Conservation (phyloP, 2,888 invertebrate genomes). For the Papilio elwesi region DNA sequence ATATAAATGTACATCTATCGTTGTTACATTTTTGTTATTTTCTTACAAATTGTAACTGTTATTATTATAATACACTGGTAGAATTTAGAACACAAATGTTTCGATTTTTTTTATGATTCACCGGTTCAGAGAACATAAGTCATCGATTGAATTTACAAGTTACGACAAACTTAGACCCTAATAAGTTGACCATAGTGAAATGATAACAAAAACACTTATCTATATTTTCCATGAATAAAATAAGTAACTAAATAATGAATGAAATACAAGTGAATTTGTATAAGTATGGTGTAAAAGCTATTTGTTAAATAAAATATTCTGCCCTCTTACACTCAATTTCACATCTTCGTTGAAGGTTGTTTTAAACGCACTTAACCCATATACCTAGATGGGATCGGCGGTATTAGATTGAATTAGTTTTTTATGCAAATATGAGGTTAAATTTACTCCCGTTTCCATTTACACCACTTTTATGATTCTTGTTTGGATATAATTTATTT, state of each 20-base stretch:
- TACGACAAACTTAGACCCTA: background rate
- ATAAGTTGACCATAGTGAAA: too few relatives aligned
- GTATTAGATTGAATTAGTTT: constrained; percentile 14
- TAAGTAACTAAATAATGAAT: too few relatives aligned
- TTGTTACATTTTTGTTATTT: background rate
- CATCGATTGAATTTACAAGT: background rate
- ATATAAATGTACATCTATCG: background rate
- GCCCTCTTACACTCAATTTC: background rate
- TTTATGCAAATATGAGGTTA: constrained; percentile 8
- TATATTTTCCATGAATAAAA: too few relatives aligned
- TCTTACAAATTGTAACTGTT: too few relatives aligned
- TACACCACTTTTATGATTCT: background rate
- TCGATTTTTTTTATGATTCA: too few relatives aligned
- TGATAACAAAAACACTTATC: too few relatives aligned
- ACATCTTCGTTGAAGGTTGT: constrained; percentile 20
- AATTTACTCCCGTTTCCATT: background rate
- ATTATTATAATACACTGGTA: too few relatives aligned
- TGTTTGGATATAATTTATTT: background rate
- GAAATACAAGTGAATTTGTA: too few relatives aligned
- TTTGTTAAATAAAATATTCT: background rate
- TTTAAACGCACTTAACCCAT: constrained; percentile 18
- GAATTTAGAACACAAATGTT: too few relatives aligned
- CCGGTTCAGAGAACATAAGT: too few relatives aligned
- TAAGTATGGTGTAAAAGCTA: too few relatives aligned
- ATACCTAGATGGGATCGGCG: background rate